Conservation (phyloP, 1,140 invertebrate species). For the Macrotrachela quadricornifera region DNA sequence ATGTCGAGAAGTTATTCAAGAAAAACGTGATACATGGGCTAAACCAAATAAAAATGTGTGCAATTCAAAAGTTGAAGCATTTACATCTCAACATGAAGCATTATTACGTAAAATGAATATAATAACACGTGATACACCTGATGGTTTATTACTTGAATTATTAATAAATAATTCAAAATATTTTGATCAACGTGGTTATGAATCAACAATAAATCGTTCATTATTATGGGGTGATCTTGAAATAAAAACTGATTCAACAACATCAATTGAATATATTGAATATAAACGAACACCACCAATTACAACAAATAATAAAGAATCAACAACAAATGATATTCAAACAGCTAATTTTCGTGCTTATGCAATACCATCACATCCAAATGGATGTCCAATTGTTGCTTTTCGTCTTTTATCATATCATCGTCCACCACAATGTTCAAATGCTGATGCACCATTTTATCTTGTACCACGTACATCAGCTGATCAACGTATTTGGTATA, state of each 20-base stretch:
- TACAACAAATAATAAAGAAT: too few species aligned
- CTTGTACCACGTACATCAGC: too few species aligned
- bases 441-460: too few species aligned
- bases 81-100: conserved; percentile 1
- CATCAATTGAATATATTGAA: background rate
- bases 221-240: conserved; percentile 6
- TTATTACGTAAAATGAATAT: conserved; percentile 4
- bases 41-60: too few species aligned
- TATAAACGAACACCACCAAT: too few species aligned
- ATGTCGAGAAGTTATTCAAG: background rate
- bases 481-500: too few species aligned
- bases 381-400: too few species aligned
- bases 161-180: conserved; percentile 6
- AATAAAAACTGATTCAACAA: background rate
- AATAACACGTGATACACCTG: conserved; percentile 2
- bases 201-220: background rate
- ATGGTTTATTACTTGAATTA: conserved; percentile 1
- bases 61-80: conserved; percentile 4
- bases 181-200: conserved; percentile 3
- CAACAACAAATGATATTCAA: too few species aligned
- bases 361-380: too few species aligned
- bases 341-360: too few species aligned
- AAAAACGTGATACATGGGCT: conserved; percentile 3
- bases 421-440: too few species aligned
- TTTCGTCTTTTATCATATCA: too few species aligned